Evolutionary conservation across 2,888 invertebrate species (phyloP), one percentile per base, ranked within the genome.

Genomic region (Dioctria linearis): DNA sequence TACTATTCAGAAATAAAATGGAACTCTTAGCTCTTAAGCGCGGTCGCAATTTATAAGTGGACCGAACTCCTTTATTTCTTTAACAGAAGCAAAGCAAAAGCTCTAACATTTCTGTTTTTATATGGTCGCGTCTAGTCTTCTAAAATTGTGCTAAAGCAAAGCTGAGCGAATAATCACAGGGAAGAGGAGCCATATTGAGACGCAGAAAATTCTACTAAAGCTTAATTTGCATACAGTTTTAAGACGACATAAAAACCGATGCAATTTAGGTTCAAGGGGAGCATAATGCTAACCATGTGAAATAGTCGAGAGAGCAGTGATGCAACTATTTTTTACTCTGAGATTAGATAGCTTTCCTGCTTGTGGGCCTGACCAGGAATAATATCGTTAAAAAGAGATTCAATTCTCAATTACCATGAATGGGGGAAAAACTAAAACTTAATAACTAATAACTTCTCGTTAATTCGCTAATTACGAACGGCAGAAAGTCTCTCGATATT

Each of bases 381-480:
- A 65, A 67, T 67, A 9, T 49, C 8, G 67, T 49, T 46, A 37
- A 25, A 25, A 25, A 25, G 25, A 25, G 25, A 25, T 25, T 25
- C 25, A 25, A 25, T 25, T 25, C 25, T 25, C 25, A 25, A 25
- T 25, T 25, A 9, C 1, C 1, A 46, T 46, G 2, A 5, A 46
- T 46, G 49, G 6, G 49, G 9, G 49, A 5, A 46, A 46, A 46
- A 46, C 49, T 6, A 46, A 46, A 5, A 46, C 54, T 73, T 59
- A 73, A 43, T 42, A 42, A 40, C 59, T 73, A 57, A 73, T 73
- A 73, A 73, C n/a, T 73, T 42, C 54, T 54, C 71, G 73, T 59
- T 42, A 13, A 13, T 59, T 73, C 59, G 8, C 73, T 73, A 73
- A 73, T 73, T 73, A 57, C 25, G 9, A 57, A 59, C 49, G 11